These are phyloP conservation scores for Epirrita christyi DNA, from an alignment of 2,888 invertebrate species.

Conservation along the genomic window DNA sequence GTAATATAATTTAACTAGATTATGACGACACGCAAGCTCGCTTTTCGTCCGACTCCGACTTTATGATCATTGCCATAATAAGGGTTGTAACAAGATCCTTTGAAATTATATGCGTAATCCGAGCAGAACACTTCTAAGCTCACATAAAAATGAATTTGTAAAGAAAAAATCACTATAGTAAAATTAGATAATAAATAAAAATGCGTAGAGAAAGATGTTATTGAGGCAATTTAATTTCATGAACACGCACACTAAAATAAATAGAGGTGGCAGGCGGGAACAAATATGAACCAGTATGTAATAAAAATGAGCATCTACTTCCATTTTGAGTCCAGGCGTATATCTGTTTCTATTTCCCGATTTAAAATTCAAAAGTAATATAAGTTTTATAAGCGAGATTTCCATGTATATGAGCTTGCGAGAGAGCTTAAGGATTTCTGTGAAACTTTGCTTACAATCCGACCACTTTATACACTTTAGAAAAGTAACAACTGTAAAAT, in stretches of 20 bases:
- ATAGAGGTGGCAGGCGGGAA: neutral
- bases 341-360: no score
- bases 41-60: slow-evolving; percentile 5
- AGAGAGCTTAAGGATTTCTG: slow-evolving; percentile 19
- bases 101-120: slow-evolving; percentile 33
- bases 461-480: slow-evolving; percentile 11
- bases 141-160: neutral
- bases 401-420: slow-evolving; percentile 25
- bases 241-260: neutral
- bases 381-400: slow-evolving; percentile 21
- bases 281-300: no score
- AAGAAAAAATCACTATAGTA: neutral
- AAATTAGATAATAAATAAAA: neutral
- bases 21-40: slow-evolving; percentile 2
- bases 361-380: slow-evolving; percentile 25
- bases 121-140: slow-evolving; percentile 5
- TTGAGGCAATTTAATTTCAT: neutral
- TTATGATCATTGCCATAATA: slow-evolving; percentile 63
- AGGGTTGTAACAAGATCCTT: slow-evolving; percentile 42
- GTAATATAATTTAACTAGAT: slow-evolving; percentile 7
- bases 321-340: no score
- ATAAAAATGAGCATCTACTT: no score
- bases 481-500: slow-evolving; percentile 8
- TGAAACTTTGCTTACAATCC: slow-evolving; percentile 14
- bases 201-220: neutral